Base-by-base conservation (phyloP, 2,113 vertebrate genomes). In the Hyaena hyaena region DNA sequence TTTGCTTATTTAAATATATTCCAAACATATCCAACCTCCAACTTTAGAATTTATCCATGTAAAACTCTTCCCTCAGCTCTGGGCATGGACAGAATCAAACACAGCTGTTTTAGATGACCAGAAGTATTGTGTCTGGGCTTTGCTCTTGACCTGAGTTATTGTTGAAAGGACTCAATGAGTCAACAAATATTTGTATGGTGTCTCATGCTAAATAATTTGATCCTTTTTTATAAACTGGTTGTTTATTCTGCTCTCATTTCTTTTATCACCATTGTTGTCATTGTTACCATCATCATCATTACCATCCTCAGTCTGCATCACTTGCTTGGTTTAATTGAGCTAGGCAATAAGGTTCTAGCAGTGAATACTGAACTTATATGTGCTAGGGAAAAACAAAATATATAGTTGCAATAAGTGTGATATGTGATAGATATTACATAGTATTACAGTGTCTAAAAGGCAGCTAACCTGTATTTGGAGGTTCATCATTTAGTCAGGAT, bases 1-100 rank as follows among this genome's bases (percentile, higher is more conserved):
- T 48, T 87, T 68, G 16, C 10, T 93, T 68, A 69, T 85, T 93
- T 89, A 92, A 82, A 76, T 79, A 69, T 31, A 74, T 90, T 58
- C 21, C n/a, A 95, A 43, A 35, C 12, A 17, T 5, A 95, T n/a
- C 15, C 58, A 17, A 80, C 33, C 2, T 63, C 63, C 4, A 86
- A 33, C 14, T 74, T 95, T 58, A 96, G 24, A 94, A 65, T 85
- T 85, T 84, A 81, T 88, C 31, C 26, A 26, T 43, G 17, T 12
- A 55, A 33, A 83, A 53, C 10, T 87, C 8, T 85, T 88, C 45
- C 31, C 53, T 81, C 24, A 69, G 35, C 10, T 84, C 8, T 77
- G 55, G 3, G 24, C 10, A 45, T 19, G 92, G 83, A 88, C 12
- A 55, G 17, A 80, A 95, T 50, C 74, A 17, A 48, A 50, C 2